Percentiles rank a stretch among this genome's conserved stretches.
Evolutionary conservation across 2,113 vertebrate genomes (phyloP).

Genomic region (Circaetus gallicus): DNA sequence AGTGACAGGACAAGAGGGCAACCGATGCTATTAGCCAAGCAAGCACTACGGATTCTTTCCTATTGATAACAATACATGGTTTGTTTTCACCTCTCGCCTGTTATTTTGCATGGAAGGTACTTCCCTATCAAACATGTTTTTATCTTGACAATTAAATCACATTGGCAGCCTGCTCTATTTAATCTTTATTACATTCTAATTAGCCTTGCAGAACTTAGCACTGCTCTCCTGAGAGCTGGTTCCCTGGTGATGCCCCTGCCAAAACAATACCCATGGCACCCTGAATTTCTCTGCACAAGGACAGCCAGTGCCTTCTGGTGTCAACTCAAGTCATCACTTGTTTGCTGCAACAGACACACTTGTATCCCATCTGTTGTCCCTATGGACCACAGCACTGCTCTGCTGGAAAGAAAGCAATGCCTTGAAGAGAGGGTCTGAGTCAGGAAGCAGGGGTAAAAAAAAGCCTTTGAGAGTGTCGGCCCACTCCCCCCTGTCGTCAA

Average conservation of each 20-base stretch:
- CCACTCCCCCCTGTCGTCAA: neutral
- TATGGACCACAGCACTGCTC: neutral
- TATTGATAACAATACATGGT: neutral
- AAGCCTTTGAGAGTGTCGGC: neutral
- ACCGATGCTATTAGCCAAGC: neutral
- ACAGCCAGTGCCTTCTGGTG: neutral
- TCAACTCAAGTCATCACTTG: neutral
- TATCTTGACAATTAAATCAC: neutral
- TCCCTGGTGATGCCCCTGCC: neutral
- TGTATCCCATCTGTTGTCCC: neutral
- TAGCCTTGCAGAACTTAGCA: neutral
- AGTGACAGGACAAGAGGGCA: neutral
- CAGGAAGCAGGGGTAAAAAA: neutral
- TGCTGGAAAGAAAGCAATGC: neutral
- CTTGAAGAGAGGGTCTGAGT: neutral
- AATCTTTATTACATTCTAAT: neutral
- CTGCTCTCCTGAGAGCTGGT: neutral
- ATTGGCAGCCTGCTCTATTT: neutral
- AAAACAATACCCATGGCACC: neutral
- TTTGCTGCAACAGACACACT: neutral
- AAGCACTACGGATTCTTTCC: rapidly evolving
- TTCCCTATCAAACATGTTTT: neutral
- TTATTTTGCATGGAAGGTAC: neutral
- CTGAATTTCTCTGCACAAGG: neutral
- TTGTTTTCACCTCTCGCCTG: neutral